A percentile compares a stretch with the other conserved stretches of the same genome.
Evolutionary conservation across 2,888 invertebrate species (phyloP).

Genomic region (Acrobasis repandana): DNA sequence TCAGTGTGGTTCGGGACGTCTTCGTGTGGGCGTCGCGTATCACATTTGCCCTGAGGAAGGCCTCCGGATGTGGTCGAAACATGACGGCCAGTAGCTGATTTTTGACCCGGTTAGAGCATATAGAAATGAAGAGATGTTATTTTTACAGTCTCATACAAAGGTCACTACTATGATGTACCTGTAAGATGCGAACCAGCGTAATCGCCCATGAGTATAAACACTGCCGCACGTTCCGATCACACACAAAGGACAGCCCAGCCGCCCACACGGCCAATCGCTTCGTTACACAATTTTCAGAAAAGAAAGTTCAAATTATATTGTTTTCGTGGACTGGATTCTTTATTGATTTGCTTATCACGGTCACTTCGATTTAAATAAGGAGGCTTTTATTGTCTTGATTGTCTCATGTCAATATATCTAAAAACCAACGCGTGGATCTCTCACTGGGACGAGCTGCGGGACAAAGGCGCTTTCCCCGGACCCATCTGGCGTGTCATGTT

Average conservation of each 20-base stretch:
- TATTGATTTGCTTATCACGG: not conserved
- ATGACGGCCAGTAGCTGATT: no score
- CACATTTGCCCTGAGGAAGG: no score
- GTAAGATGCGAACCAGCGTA: not conserved
- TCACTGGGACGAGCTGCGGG: slow-evolving; percentile 70
- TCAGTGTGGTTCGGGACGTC: no score
- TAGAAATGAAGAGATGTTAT: no score
- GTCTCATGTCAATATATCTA: not conserved
- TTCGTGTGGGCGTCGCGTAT: no score
- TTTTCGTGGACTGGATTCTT: not conserved
- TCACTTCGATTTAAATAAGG: no score
- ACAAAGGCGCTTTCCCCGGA: slow-evolving; percentile 71
- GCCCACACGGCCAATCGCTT: not conserved
- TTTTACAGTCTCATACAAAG: no score
- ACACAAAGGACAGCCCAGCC: not conserved
- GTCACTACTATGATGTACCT: no score
- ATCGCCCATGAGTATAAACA: not conserved
- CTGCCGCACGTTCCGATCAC: not conserved
- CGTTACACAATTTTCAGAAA: not conserved
- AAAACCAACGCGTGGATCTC: slow-evolving; percentile 55
- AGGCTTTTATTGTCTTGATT: not conserved
- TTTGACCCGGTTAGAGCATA: no score
- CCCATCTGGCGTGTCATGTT: slow-evolving; percentile 47
- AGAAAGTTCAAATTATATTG: not conserved
- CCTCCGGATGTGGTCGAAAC: no score